These are phyloP conservation scores for Drosophila parthenogenetica DNA, from an alignment of 2,888 invertebrate species.

Conservation along the genomic window DNA sequence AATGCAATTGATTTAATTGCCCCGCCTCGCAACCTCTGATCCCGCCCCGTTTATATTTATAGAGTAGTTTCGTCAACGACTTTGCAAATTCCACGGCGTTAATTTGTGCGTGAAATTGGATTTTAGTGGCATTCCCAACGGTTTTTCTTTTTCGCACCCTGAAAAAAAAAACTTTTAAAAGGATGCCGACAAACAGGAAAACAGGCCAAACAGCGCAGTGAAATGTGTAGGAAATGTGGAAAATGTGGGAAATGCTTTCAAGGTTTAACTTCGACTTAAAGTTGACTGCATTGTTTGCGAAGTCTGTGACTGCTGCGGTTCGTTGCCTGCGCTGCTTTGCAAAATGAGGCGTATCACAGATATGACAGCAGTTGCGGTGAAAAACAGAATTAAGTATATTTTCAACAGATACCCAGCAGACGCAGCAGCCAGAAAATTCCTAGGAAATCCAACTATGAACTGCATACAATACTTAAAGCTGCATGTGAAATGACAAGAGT, in stretches of 20 bases:
- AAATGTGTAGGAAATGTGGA: not conserved
- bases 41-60: not conserved
- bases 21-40: constrained; percentile 13
- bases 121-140: constrained; percentile 32
- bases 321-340: constrained; percentile 9
- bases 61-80: not conserved
- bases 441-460: not conserved
- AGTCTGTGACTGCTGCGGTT: constrained; percentile 27
- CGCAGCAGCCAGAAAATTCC: not conserved
- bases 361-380: constrained; percentile 18
- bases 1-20: constrained; percentile 35
- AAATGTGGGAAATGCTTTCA: not conserved
- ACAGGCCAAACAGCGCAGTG: not conserved
- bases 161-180: constrained; percentile 27
- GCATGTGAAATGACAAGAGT: not conserved
- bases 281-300: constrained; percentile 34
- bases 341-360: constrained; percentile 15
- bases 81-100: constrained; percentile 23
- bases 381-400: constrained; percentile 13
- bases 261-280: constrained; percentile 11
- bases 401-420: constrained; percentile 14
- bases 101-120: constrained; percentile 66
- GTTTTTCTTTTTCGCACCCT: not conserved
- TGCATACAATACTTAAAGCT: constrained; percentile 11
- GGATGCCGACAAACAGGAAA: not conserved